Evolutionary conservation across 2,888 invertebrate genomes (phyloP).

Genomic region (Cyrtodaria siliqua): DNA sequence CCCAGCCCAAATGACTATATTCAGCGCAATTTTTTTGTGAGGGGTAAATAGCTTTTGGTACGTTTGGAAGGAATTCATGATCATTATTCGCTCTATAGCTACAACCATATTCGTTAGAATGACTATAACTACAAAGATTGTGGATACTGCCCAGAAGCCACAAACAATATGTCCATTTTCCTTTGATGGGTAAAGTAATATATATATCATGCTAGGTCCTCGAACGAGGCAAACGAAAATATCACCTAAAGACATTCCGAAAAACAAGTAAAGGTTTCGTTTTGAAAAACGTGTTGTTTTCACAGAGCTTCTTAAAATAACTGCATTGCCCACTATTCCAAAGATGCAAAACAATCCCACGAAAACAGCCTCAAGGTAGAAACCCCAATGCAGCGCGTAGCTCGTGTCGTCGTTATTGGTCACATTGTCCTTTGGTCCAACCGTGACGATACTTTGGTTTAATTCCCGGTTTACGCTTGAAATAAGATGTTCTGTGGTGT

Average conservation of each 20-base stretch:
- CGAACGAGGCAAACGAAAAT: conserved; percentile 34
- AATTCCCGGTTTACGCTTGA: too few relatives aligned
- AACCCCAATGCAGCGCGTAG: conserved; percentile 18
- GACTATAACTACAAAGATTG: conserved; percentile 35
- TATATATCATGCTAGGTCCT: conserved; percentile 34
- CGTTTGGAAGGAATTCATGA: conserved; percentile 44
- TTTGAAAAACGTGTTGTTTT: conserved; percentile 41
- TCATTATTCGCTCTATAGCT: conserved; percentile 46
- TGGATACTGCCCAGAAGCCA: conserved; percentile 37
- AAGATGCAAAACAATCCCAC: conserved; percentile 13
- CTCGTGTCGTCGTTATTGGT: too few relatives aligned
- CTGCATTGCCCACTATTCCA: conserved; percentile 39
- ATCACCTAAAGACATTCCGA: conserved; percentile 45
- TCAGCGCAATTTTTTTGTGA: conserved; percentile 12
- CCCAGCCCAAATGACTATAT: conserved; percentile 19
- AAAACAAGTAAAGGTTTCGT: conserved; percentile 53
- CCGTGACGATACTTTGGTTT: too few relatives aligned
- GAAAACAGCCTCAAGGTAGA: conserved; percentile 27
- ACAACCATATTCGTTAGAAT: conserved; percentile 49
- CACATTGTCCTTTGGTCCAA: too few relatives aligned
- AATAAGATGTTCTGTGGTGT: too few relatives aligned
- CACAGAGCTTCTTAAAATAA: conserved; percentile 37
- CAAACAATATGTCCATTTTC: conserved; percentile 20
- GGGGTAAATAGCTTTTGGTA: conserved; percentile 45
- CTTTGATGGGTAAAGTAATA: conserved; percentile 17